Evolutionary conservation across 2,113 vertebrate species (phyloP), one percentile per base, ranked within the genome.

Genomic region (Oreocharis arfaki): DNA sequence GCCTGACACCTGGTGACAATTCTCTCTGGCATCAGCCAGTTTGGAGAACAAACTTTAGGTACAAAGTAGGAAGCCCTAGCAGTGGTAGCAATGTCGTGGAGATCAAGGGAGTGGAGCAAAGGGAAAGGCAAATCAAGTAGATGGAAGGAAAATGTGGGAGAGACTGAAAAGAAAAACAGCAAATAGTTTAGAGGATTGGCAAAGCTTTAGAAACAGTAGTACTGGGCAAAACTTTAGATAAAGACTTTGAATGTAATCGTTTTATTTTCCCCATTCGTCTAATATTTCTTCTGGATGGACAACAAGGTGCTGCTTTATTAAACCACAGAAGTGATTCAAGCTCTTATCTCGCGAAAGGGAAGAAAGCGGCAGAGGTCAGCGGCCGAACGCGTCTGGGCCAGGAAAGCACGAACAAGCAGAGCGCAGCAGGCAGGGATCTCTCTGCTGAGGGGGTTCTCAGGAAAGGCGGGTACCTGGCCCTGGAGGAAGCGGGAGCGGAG

Each of bases 401-500:
- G 60, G 41, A 24, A 23, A 11, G 13, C 10, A 32, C 15, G n/a
- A 2, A 12, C 4, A 4, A 16, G 50, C 11, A 1, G 13, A 33
- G 74, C 37, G 2, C 6, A 3, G 44, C 26, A 8, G 63, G 46
- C 6, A 4, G 33, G 10, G 28, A 6, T 18, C 8, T 3, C 24
- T 20, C 14, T 8, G 46, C 13, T 18, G 4, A 30, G 13, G 3
- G 1, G 6, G 3, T 4, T 44, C 9, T 46, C 37, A 9, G 21
- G 33, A 11, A 24, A 28, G 15, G 11, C 22, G 60, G 4, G 21
- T 11, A 2, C 33, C 16, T 3, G 32, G 1, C 32, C 10, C 3
- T 3, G 4, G 4, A 6, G 26, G 1, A 24, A 9, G 13, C 3
- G 2, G 23, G 2, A 21, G 3, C 27, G 8, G 10, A 5, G 10